Conservation (phyloP, 2,797 vertebrate genomes). For the Gobio occitaniae region DNA sequence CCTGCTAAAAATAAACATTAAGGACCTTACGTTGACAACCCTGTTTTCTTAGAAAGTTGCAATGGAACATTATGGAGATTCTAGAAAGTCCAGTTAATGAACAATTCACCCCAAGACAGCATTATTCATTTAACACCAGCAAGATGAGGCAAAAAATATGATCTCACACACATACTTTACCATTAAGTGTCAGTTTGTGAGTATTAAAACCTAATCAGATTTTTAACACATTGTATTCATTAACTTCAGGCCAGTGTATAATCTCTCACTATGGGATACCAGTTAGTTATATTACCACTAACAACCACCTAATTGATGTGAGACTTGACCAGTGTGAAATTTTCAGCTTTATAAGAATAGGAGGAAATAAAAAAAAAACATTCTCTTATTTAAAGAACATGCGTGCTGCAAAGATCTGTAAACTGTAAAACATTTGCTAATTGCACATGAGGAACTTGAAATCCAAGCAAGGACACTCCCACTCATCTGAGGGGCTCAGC, state of each 20-base stretch:
- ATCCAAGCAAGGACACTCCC: slow-evolving; percentile 17
- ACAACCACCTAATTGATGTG: slow-evolving; percentile 29
- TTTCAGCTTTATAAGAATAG: slow-evolving; percentile 28
- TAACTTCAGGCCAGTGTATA: slow-evolving; percentile 6
- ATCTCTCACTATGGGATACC: slow-evolving; percentile 6
- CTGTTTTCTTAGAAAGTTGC: not conserved
- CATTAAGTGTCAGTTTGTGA: not conserved
- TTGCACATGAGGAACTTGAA: slow-evolving; percentile 5
- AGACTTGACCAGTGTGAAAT: slow-evolving; percentile 4
- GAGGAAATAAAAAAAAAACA: not conserved
- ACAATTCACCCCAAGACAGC: not conserved
- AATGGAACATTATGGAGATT: not conserved
- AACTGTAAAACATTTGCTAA: not conserved
- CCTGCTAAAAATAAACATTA: not conserved
- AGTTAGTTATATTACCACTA: slow-evolving; percentile 34
- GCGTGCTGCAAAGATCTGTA: not conserved
- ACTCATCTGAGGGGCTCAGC: not conserved
- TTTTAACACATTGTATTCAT: slow-evolving; percentile 29
- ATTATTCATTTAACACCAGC: not conserved
- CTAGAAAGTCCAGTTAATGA: not conserved
- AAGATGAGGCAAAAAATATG: not conserved
- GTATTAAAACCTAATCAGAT: slow-evolving; percentile 9
- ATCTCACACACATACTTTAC: not conserved
- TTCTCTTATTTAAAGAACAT: not conserved
- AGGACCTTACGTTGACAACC: not conserved